These are phyloP conservation scores for Albula goreensis DNA, from an alignment of 2,113 vertebrate species.

Conservation along the genomic window DNA sequence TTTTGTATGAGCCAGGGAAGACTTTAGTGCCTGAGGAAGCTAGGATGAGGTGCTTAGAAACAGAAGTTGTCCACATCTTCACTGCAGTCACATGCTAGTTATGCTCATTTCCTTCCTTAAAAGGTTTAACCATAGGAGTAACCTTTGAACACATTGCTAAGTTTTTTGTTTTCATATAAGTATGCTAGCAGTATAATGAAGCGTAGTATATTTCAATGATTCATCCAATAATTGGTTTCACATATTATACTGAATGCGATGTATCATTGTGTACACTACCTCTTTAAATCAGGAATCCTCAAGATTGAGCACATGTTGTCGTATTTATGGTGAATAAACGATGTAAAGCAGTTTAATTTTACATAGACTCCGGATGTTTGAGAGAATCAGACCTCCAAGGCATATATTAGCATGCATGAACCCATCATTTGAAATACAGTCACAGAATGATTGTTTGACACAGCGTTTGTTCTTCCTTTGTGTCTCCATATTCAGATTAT, in stretches of 20 bases:
- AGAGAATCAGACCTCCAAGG: not conserved
- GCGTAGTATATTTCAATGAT: not conserved
- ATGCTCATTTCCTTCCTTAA: too few relatives aligned
- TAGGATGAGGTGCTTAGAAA: too few relatives aligned
- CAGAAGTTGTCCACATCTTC: too few relatives aligned
- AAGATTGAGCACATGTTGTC: not conserved
- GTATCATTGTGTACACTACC: not conserved
- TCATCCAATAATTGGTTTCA: not conserved
- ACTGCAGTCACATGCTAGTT: too few relatives aligned
- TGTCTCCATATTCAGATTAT: not conserved
- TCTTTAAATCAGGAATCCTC: not conserved
- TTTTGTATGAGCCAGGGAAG: too few relatives aligned
- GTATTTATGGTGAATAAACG: not conserved
- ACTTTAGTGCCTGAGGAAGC: too few relatives aligned
- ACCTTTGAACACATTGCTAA: constrained; percentile 3
- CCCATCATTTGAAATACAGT: not conserved
- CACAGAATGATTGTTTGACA: not conserved
- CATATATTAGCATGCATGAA: not conserved
- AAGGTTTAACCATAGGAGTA: too few relatives aligned
- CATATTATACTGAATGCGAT: not conserved
- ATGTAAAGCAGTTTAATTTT: not conserved
- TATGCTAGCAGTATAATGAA: not conserved
- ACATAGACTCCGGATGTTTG: not conserved
- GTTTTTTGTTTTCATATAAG: not conserved
- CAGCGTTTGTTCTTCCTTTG: not conserved